Evolutionary conservation across 2,113 vertebrate species (phyloP).

Genomic region (Saguinus midas): DNA sequence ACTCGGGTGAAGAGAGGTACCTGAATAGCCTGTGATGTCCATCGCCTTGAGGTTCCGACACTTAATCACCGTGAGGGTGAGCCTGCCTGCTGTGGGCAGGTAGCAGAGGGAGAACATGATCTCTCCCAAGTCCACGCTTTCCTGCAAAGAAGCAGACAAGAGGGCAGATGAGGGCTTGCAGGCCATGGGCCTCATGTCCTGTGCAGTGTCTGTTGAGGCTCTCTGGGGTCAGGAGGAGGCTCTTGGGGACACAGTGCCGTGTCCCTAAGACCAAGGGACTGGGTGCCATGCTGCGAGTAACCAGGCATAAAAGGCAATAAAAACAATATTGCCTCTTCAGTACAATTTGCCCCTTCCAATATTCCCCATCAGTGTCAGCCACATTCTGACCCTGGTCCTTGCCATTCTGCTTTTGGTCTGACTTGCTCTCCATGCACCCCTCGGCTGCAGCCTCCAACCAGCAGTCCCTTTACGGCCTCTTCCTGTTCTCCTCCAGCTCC

Average conservation of each 20-base stretch:
- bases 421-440: accelerated
- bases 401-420: not conserved
- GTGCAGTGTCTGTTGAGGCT: not conserved
- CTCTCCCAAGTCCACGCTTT: conserved; percentile 98
- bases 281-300: not conserved
- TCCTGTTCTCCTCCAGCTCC: not conserved
- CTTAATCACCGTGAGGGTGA: conserved; percentile 98
- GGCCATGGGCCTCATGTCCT: not conserved
- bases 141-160: conserved; percentile 87
- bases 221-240: not conserved
- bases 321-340: too few relatives aligned
- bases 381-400: not conserved
- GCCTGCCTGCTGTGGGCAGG: conserved; percentile 96
- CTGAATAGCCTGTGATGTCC: conserved; percentile 99
- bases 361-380: not conserved
- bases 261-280: not conserved
- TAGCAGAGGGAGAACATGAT: conserved; percentile 99
- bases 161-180: not conserved
- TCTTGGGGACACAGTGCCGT: not conserved
- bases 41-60: conserved; percentile 99
- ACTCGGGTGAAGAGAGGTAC: conserved; percentile 74
- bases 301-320: not conserved
- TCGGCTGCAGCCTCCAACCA: not conserved
- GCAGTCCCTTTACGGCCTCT: not conserved
- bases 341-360: not conserved